Evolutionary conservation across 2,113 vertebrate species (phyloP).

Genomic region (Hemicordylus capensis): DNA sequence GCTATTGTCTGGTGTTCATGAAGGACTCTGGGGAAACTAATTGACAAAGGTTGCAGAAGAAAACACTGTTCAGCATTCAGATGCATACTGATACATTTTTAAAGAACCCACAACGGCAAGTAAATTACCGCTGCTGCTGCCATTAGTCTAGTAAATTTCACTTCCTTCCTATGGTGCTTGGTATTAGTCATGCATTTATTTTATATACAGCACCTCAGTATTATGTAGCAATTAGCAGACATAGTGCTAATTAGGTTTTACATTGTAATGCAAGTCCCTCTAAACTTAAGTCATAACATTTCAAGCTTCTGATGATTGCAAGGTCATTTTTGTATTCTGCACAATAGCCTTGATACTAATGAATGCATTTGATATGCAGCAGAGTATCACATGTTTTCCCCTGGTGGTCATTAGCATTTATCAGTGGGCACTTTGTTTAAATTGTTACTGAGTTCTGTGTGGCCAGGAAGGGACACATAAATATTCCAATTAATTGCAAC

Average conservation of each 20-base stretch:
- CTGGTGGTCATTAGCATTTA: conserved; percentile 70
- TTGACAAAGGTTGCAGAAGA: background rate
- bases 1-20: background rate
- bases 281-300: conserved; percentile 76
- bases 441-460: conserved; percentile 61
- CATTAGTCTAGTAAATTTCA: conserved; percentile 32
- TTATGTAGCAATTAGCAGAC: conserved; percentile 74
- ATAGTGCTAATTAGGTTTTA: conserved; percentile 78
- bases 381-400: conserved; percentile 63
- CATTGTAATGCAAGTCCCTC: conserved; percentile 74
- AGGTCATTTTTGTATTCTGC: conserved; percentile 68
- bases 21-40: background rate
- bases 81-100: conserved; percentile 26
- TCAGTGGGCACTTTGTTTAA: conserved; percentile 71
- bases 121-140: conserved; percentile 17
- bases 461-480: conserved; percentile 57
- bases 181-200: conserved; percentile 61
- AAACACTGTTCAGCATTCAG: background rate
- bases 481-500: conserved; percentile 44
- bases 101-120: background rate
- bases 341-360: conserved; percentile 72
- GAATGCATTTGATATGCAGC: conserved; percentile 72
- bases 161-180: conserved; percentile 1
- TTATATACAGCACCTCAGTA: conserved; percentile 62
- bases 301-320: conserved; percentile 72